Base-by-base conservation (phyloP, 2,797 vertebrate genomes). In the Urocyon cinereoargenteus region DNA sequence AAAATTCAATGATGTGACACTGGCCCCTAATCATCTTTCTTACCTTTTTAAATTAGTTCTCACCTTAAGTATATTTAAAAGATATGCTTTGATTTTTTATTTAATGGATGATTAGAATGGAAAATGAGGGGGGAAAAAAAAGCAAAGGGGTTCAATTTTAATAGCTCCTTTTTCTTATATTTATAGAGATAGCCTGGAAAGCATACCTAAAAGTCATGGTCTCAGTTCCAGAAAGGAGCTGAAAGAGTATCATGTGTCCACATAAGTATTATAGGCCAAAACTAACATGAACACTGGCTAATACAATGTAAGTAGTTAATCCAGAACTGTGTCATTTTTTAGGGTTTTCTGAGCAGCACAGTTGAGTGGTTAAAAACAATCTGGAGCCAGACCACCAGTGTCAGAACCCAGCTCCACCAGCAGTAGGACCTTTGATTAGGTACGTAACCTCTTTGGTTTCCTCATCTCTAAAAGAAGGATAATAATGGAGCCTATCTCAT, bases 31-130 rank as follows among this genome's bases (percentile, higher is more conserved):
- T 86, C 11, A 34, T n/a, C 64, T 89, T 73, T 31, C 53, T 61
- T 91, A 53, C n/a, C 55, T 49, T 86, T 96, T 66, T 66, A 85
- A 87, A 53, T 72, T 53, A 6, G 28, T 70, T 94, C 82, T 84
- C 84, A 82, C 34, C 49, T 92, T 61, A 51, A 28, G 86, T 45
- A 82, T 72, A 40, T 55, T 49, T 84, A 59, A 64, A 26, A 91
- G 9, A 40, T 34, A 18, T 15, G 70, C 14, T 66, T 62, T 86
- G 22, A 51, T 14, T 24, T 68, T 86, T 72, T 86, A 34, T 86
- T 66, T 26, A 55, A 55, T 82, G 31, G 49, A 72, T 86, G n/a
- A 82, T 22, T 94, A 49, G 81, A 40, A 55, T 75, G n/a, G 49
- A 88, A 94, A 93, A 81, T 51, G 78, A 82, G 45, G 36, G n/a